Percentiles rank a stretch among this genome's conserved stretches.
Conservation (phyloP, 2,888 invertebrate species). For the Cecidostiba fungosa region DNA sequence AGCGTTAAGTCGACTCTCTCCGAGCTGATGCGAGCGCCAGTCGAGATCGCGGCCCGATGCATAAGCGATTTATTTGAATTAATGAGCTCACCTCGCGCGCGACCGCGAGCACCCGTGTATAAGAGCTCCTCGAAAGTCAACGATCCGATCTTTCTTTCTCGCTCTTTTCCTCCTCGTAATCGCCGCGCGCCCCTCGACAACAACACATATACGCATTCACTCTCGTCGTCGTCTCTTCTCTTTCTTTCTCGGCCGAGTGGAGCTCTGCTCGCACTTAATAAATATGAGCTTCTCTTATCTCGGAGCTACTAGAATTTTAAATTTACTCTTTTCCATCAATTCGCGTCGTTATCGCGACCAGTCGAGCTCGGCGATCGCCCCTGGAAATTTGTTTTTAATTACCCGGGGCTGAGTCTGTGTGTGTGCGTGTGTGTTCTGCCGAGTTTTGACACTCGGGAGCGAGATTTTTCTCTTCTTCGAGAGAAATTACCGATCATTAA, state of each 20-base stretch:
- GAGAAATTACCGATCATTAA: constrained; percentile 3
- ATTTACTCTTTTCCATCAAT: constrained; percentile 60
- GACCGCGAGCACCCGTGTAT: constrained; percentile 33
- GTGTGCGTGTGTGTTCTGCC: neutral
- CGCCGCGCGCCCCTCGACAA: constrained; percentile 24
- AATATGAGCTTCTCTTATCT: constrained; percentile 52
- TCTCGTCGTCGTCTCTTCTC: constrained; percentile 7
- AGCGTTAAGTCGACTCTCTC: constrained; percentile 64
- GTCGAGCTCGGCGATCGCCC: constrained; percentile 15
- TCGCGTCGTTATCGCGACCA: constrained; percentile 49
- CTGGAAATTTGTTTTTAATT: constrained; percentile 60
- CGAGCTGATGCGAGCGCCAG: neutral
- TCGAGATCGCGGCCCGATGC: constrained; percentile 70
- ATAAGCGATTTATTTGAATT: constrained; percentile 75
- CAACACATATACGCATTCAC: constrained; percentile 51
- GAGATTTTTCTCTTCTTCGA: neutral
- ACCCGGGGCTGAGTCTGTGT: neutral
- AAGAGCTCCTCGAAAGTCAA: constrained; percentile 52
- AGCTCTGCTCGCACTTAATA: constrained; percentile 60
- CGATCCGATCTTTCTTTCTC: constrained; percentile 56
- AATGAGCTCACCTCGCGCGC: constrained; percentile 70
- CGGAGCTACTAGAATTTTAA: constrained; percentile 63
- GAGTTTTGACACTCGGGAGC: neutral
- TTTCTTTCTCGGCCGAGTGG: neutral
- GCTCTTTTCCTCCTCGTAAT: constrained; percentile 40